Conservation (phyloP, 2,888 invertebrate species). For the Sabatieria punctata region DNA sequence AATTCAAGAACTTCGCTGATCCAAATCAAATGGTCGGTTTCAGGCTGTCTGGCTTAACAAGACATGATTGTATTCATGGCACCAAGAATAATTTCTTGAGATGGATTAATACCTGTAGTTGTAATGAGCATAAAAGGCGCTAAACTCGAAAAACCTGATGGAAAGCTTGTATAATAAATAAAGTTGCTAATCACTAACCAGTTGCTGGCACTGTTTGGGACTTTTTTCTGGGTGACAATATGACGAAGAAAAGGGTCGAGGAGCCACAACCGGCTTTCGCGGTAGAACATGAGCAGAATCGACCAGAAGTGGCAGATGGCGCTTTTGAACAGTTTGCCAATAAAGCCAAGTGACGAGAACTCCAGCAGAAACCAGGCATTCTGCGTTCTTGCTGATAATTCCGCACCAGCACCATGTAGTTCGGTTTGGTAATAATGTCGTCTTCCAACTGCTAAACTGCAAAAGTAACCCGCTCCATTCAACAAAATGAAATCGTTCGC, state of each 20-base stretch:
- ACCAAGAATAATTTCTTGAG: too few species aligned
- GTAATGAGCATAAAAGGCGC: too few species aligned
- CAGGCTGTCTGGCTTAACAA: too few species aligned
- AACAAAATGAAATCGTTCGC: too few species aligned
- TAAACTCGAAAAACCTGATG: too few species aligned
- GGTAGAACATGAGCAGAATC: conserved; percentile 87
- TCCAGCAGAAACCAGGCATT: conserved; percentile 81
- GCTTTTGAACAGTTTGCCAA: conserved; percentile 69
- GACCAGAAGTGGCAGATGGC: conserved; percentile 62
- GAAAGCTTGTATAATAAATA: too few species aligned
- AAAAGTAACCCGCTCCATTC: too few species aligned
- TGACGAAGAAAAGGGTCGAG: conserved; percentile 69
- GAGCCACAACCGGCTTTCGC: conserved; percentile 90
- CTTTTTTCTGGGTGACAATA: conserved; percentile 50
- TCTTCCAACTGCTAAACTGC: conserved; percentile 38
- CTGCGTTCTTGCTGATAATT: background rate
- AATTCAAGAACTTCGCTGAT: too few species aligned
- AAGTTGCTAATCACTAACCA: conserved; percentile 30
- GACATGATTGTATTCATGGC: too few species aligned
- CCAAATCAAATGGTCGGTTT: too few species aligned
- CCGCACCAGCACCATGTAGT: background rate
- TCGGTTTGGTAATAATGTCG: conserved; percentile 35
- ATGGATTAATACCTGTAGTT: too few species aligned
- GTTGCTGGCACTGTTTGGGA: conserved; percentile 66
- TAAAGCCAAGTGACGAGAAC: conserved; percentile 82